Conservation (phyloP, 2,888 invertebrate genomes). For the Uloborus plumipes region DNA sequence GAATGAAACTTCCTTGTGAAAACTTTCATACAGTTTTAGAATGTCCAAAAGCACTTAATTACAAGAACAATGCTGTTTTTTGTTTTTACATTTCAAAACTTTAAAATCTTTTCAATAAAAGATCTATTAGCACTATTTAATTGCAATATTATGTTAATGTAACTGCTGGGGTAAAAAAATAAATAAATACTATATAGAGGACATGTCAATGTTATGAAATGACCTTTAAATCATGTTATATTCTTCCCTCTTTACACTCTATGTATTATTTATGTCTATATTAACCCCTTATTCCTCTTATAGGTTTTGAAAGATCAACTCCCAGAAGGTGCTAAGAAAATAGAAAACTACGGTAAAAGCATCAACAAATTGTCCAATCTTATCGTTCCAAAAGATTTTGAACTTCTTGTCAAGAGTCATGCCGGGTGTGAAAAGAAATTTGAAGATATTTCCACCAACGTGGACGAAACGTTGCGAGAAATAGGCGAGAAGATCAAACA, state of each 20-base stretch:
- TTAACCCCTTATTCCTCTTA: not conserved
- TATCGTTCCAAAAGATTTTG: slow-evolving; percentile 86
- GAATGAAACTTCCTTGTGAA: too few relatives aligned
- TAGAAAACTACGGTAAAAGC: slow-evolving; percentile 82
- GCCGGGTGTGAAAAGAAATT: slow-evolving; percentile 39
- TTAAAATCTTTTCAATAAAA: too few relatives aligned
- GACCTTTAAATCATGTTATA: not conserved
- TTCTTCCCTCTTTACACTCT: too few relatives aligned
- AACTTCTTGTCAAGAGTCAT: slow-evolving; percentile 84
- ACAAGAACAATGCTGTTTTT: too few relatives aligned
- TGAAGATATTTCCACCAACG: slow-evolving; percentile 50
- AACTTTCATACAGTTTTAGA: too few relatives aligned
- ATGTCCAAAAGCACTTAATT: too few relatives aligned
- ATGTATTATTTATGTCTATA: too few relatives aligned
- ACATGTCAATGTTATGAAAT: not conserved
- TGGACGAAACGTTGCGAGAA: slow-evolving; percentile 69
- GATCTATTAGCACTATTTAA: too few relatives aligned
- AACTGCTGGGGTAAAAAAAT: too few relatives aligned
- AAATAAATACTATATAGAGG: too few relatives aligned
- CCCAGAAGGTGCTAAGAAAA: slow-evolving; percentile 82
- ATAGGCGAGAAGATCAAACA: slow-evolving; percentile 85
- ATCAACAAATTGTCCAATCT: slow-evolving; percentile 77
- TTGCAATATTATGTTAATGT: too few relatives aligned
- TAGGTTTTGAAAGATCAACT: slow-evolving; percentile 83
- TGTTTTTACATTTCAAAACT: too few relatives aligned